Percentiles rank a stretch among this genome's conserved stretches.
These are phyloP conservation scores for Strix aluco DNA, from an alignment of 2,113 vertebrate genomes.

Conservation along the genomic window DNA sequence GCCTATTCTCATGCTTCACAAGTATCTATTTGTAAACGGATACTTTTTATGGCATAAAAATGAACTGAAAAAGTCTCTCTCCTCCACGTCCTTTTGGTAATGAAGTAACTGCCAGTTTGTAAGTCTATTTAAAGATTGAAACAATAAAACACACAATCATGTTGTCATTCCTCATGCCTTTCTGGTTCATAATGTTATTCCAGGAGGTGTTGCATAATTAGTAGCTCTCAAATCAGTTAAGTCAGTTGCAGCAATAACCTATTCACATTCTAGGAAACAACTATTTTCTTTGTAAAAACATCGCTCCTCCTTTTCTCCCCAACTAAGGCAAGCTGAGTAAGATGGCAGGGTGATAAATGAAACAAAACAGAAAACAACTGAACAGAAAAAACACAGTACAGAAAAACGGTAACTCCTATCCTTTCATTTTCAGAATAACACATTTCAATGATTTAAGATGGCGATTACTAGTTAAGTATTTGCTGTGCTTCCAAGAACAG, in stretches of 20 bases:
- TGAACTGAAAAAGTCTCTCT: background rate
- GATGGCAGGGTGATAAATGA: background rate
- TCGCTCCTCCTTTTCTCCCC: background rate
- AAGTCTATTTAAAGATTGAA: background rate
- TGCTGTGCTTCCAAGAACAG: background rate
- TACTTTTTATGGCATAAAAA: background rate
- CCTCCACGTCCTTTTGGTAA: background rate
- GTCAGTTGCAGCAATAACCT: background rate
- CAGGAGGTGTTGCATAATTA: background rate
- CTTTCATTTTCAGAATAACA: background rate
- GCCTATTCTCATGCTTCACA: background rate
- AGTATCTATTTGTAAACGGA: background rate
- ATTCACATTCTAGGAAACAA: background rate
- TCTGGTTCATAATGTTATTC: background rate
- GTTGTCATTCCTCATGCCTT: background rate
- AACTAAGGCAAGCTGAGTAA: background rate
- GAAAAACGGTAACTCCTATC: background rate
- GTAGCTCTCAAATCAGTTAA: background rate
- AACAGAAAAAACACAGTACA: background rate
- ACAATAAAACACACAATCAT: background rate
- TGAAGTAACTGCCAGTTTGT: background rate
- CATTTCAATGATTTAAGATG: background rate
- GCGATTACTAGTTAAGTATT: background rate
- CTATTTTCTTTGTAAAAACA: background rate
- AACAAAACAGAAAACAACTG: background rate